A percentile compares a stretch with the other conserved stretches of the same genome.
phyloP scores from a whole-genome alignment of 2,113 vertebrate genomes.

The Coracopsis vasa region DNA sequence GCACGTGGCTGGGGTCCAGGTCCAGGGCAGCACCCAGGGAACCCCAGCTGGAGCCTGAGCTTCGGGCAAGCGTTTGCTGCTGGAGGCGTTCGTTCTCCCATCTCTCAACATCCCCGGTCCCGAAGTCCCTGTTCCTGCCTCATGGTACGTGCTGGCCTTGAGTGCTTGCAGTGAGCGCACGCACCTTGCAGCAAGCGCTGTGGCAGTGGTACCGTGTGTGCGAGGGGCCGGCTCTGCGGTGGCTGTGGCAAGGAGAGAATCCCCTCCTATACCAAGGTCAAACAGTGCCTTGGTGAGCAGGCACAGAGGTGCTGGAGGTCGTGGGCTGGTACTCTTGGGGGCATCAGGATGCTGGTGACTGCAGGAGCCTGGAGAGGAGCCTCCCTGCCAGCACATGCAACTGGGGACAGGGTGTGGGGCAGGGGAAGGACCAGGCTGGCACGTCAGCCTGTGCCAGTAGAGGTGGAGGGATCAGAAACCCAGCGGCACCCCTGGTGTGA shows the following conservation, averaged over 20 bases:
- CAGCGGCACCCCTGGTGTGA: too few relatives aligned
- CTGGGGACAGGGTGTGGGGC: background rate
- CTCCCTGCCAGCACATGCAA: fast-evolving
- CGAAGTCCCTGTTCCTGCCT: background rate
- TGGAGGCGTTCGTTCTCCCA: background rate
- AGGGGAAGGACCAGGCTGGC: background rate
- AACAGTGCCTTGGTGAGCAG: background rate
- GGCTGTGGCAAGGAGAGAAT: background rate
- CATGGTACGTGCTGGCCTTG: fast-evolving
- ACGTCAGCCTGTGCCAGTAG: background rate
- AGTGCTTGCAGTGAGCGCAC: background rate
- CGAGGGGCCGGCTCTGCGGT: fast-evolving
- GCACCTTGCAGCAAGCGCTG: fast-evolving
- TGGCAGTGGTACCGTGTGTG: background rate
- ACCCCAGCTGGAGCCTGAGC: background rate
- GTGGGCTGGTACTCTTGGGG: background rate
- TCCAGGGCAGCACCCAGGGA: background rate
- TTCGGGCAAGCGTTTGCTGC: fast-evolving
- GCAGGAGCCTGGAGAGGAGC: background rate
- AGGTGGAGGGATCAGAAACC: background rate
- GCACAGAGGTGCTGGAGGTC: background rate
- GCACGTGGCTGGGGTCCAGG: fast-evolving
- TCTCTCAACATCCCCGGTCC: background rate
- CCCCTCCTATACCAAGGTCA: background rate
- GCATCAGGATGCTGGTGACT: background rate